Conservation (phyloP, 1,140 invertebrate genomes). For the Cepaea nemoralis region DNA sequence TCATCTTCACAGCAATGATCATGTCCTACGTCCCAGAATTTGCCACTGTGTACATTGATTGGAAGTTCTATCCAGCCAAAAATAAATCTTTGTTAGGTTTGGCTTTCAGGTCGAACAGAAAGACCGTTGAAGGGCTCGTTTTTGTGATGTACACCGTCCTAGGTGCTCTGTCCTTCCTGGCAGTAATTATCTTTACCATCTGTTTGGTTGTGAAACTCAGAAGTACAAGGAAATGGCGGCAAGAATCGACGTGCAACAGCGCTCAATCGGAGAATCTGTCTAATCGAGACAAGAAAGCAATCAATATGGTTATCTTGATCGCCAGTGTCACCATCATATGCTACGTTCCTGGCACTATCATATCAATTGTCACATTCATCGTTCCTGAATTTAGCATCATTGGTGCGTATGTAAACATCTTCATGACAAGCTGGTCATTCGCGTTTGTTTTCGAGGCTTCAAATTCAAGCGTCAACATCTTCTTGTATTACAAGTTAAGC, state of each 20-base stretch:
- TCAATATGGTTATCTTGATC: not conserved
- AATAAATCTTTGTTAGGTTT: not conserved
- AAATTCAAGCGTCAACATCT: constrained; percentile 40
- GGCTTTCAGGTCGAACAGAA: not conserved
- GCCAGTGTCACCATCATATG: constrained; percentile 10
- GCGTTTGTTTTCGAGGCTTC: not conserved
- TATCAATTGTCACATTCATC: not conserved
- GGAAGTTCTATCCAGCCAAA: not conserved
- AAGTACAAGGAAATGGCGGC: not conserved
- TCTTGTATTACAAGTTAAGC: constrained; percentile 41
- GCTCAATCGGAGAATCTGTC: not conserved
- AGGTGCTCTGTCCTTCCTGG: not conserved
- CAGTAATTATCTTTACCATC: constrained; percentile 8
- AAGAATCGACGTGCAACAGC: not conserved
- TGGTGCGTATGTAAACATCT: constrained; percentile 16
- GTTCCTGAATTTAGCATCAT: constrained; percentile 19
- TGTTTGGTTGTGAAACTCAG: not conserved
- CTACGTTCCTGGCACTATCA: not conserved
- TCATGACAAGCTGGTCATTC: not conserved
- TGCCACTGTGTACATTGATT: not conserved
- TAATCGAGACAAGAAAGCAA: not conserved
- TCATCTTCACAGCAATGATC: not conserved
- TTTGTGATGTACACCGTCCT: not conserved
- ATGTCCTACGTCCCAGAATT: not conserved
- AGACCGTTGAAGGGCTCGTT: not conserved